Conservation (phyloP, 1,140 invertebrate genomes). For the Plectrocnemia conspersa region DNA sequence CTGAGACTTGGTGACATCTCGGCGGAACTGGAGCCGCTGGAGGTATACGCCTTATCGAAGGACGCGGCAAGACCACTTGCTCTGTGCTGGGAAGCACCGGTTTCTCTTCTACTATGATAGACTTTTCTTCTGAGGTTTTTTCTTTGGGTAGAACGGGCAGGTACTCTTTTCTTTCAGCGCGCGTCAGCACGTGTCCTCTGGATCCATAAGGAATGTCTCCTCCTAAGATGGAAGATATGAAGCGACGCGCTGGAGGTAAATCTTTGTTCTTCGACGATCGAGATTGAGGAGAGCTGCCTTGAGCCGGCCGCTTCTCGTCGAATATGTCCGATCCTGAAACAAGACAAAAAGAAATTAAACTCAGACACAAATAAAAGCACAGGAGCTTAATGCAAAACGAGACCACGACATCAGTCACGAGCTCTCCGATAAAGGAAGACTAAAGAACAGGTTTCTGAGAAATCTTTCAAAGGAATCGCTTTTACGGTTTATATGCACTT, state of each 20-base stretch:
- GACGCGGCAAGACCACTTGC: constrained; percentile 47
- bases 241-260: constrained; percentile 55
- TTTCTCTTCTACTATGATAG: constrained; percentile 47
- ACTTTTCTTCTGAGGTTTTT: constrained; percentile 42
- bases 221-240: constrained; percentile 71
- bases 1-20: constrained; percentile 63
- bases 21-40: constrained; percentile 51
- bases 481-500: constrained; percentile 7
- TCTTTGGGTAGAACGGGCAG: constrained; percentile 54
- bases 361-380: no score
- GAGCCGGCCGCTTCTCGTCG: constrained; percentile 41
- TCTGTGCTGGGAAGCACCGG: constrained; percentile 42
- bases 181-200: constrained; percentile 65
- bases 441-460: constrained; percentile 6
- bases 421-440: not conserved
- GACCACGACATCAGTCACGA: constrained; percentile 7
- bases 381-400: no score
- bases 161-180: constrained; percentile 75
- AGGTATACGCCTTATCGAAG: constrained; percentile 47
- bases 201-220: constrained; percentile 71
- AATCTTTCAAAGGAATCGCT: not conserved
- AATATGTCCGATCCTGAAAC: constrained; percentile 51
- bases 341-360: constrained; percentile 15
- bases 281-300: constrained; percentile 39
- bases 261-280: constrained; percentile 41